Base-by-base conservation (phyloP, 2,797 vertebrate species). In the Notoglanidium macrostoma region DNA sequence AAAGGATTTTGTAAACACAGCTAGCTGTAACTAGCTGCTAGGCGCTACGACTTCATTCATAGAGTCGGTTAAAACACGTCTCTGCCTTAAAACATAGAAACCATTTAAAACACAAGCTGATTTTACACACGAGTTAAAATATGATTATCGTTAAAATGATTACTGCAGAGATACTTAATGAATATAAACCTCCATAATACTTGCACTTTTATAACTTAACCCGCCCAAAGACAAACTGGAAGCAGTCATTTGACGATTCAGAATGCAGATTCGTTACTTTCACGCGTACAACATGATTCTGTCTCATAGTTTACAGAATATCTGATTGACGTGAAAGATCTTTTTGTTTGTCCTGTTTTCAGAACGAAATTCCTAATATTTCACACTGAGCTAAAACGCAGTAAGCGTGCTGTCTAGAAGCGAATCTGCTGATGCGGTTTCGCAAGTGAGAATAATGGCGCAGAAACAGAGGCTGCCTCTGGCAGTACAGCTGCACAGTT, bases 171-270 rank as follows among this genome's bases (percentile, higher is more conserved):
- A 83, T 12, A 65, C 0, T 35, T 67, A 54, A 54, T 14, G 3
- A 79, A 82, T 17, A 5, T 2, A 23, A 54, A 74, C 9, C 21
- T 15, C 0, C 3, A 74, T 2, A n/a, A 35, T 9, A 11, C n/a
- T 32, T 19, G 55, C 32, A 5, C 0, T 46, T 26, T 7, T 29
- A 68, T 61, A 9, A 19, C 78, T 23, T 1, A 88, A 85, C 94
- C 93, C 96, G 96, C 96, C 93, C 29, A 91, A 95, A 94, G 89
- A 91, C 94, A 92, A 95, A 90, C 91, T 0, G 46, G 44, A 86
- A 84, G 88, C 87, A 92, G 57, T 0, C 54, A 89, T 59, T 78
- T 91, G 77, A 89, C 77, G 29, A 59, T 90, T 9, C 2, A 8
- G 29, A 57, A n/a, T 68, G 46, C 78, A 26, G 91, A 92, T 95